Evolutionary conservation across 2,888 invertebrate genomes (phyloP), one percentile per base, ranked within the genome.

Genomic region (Leucozona laternaria): DNA sequence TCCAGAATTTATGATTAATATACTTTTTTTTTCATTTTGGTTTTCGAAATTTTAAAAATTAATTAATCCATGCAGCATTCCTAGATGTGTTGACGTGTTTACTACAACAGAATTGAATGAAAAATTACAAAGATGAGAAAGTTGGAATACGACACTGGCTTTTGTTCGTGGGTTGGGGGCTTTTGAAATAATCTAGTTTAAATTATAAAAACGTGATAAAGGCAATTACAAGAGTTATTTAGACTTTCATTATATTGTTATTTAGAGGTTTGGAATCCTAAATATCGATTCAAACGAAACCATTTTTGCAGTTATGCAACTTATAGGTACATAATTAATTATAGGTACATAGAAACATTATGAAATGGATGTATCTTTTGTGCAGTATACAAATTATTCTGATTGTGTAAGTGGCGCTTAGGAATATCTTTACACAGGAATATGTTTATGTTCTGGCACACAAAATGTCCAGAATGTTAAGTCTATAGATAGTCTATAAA

Each of bases 111-210:
- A 57, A 34, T 57, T 34, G 57, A 57, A 31, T 57, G 17, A 57
- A 34, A 57, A 57, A 57, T 57, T 57, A 17, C 31, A 57, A 57
- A 31, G n/a, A 31, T 57, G 31, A 57, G 57, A 57, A 57, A 57
- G 57, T 57, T 17, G 4, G 3, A 45, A 40, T 4, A 40, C 45
- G 17, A 17, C 17, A 45, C 15, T 15, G 4, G 7, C 10, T 55
- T 31, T 17, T n/a, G n/a, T 28, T 55, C n/a, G n/a, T 28, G 50
- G 50, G 50, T 5, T n/a, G 1, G 25, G 15, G 25, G 15, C 28
- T 53, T 53, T 53, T 53, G 15, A 53, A 53, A 53, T 53, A 28
- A n/a, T 28, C n/a, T 53, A 53, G 25, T n/a, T 13, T 53, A 53
- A 15, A 53, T 53, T 53, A 28, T 34, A 31, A 6, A 2, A 13